Base-by-base conservation (phyloP, 2,888 invertebrate genomes). In the Oscheius sp. region DNA sequence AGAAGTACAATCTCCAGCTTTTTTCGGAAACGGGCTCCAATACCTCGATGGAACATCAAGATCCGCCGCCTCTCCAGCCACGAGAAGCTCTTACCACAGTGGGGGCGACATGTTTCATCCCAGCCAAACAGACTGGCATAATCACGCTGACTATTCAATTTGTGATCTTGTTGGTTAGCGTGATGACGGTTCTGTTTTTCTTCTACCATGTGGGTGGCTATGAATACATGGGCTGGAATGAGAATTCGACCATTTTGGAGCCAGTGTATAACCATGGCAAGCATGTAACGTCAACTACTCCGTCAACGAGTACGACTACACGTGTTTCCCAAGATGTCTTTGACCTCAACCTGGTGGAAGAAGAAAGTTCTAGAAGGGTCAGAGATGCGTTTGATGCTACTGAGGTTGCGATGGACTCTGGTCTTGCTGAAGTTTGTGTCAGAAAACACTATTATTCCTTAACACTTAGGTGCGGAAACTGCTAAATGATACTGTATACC, bases 201-300 rank as follows among this genome's bases (percentile, higher is more conserved):
- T 84, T 84, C 71, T 84, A 84, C 57, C 84, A 84, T 37, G 78
- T 84, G n/a, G 84, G 84, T 11, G 84, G 84, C 13, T 82, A 82
- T 59, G 82, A 82, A 53, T 82, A 82, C 57, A 77, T 80, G 72
- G 74, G 74, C 32, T 82, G 82, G 82, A 82, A 82, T 58, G 82
- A 82, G 55, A 82, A 82, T 33, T 79, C 79, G 0, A 82, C 82
- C 2, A 82, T 82, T 55, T 59, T 82, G 60, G 79, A 80, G 55
- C 82, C 82, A n/a, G 71, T 82, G 10, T 75, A 77, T 58, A 76
- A 78, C 58, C 68, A 66, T 32, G 21, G 58, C 11, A 63, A 72
- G 33, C 48, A 57, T 51, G 57, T 33, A 4, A 47, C 35, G 53
- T 48, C 55, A 21, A 68, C 42, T 48, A 51, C 50, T 5, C 11